Percentiles rank a stretch among this genome's conserved stretches.
Conservation (phyloP, 2,797 vertebrate genomes). For the Bradypus variegatus region DNA sequence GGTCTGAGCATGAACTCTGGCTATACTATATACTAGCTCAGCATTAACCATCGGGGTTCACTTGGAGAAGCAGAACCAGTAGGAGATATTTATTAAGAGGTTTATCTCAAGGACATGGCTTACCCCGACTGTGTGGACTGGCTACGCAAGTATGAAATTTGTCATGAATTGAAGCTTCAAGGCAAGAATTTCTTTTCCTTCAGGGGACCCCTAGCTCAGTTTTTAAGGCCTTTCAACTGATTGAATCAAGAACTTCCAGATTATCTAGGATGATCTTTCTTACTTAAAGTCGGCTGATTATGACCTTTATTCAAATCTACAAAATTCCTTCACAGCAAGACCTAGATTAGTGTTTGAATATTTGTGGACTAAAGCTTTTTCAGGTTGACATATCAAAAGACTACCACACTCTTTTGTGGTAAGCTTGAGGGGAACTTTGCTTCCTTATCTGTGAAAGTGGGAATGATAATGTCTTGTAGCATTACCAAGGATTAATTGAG, state of each 20-base stretch:
- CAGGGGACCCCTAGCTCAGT: background rate
- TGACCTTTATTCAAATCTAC: background rate
- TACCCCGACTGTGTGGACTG: background rate
- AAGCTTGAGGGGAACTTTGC: background rate
- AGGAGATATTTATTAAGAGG: too few species aligned
- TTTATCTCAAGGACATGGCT: background rate
- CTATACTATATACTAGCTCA: background rate
- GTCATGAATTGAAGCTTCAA: background rate
- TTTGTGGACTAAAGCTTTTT: background rate
- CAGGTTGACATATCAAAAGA: background rate
- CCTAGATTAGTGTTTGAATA: background rate
- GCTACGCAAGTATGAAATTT: background rate
- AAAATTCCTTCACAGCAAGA: background rate
- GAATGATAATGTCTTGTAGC: background rate
- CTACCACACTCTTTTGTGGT: background rate
- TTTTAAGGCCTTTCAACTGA: background rate
- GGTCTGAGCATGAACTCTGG: background rate
- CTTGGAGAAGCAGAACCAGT: background rate
- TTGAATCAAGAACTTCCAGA: background rate
- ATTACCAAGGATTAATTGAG: background rate
- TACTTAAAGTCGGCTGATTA: too few species aligned
- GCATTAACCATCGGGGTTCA: background rate
- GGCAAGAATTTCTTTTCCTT: background rate
- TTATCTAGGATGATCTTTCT: background rate
- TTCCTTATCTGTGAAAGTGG: background rate